These are phyloP conservation scores for Erebia aethiops DNA, from an alignment of 2,888 invertebrate species.

Conservation along the genomic window DNA sequence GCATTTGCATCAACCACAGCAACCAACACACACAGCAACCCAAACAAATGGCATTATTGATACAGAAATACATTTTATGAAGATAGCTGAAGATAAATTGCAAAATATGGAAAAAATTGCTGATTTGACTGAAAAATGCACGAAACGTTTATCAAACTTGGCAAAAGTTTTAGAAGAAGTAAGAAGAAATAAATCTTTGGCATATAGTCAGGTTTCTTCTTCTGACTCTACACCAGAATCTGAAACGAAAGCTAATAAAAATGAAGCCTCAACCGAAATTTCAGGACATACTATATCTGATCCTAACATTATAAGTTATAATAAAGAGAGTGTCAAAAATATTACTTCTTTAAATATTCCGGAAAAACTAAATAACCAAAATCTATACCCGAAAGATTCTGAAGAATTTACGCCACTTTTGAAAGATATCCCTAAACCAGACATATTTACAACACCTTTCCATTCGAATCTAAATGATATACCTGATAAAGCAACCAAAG, in stretches of 20 bases:
- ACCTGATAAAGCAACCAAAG: slow-evolving; percentile 21
- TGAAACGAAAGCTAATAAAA: slow-evolving; percentile 59
- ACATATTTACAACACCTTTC: slow-evolving; percentile 44
- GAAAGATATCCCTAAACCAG: slow-evolving; percentile 65
- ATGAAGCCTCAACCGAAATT: slow-evolving; percentile 22
- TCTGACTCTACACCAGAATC: slow-evolving; percentile 66
- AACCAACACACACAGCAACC: slow-evolving; percentile 57
- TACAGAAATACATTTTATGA: slow-evolving; percentile 63
- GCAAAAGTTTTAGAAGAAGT: slow-evolving; percentile 77
- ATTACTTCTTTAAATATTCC: slow-evolving; percentile 15
- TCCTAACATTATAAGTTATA: slow-evolving; percentile 14
- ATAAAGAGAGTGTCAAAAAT: slow-evolving; percentile 32
- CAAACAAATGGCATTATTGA: slow-evolving; percentile 63
- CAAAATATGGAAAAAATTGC: slow-evolving; percentile 80
- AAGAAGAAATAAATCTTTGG: slow-evolving; percentile 70
- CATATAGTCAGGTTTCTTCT: slow-evolving; percentile 68
- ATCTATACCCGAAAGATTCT: slow-evolving; percentile 35
- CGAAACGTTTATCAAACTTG: slow-evolving; percentile 72
- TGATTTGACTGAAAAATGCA: slow-evolving; percentile 75
- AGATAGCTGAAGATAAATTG: slow-evolving; percentile 70
- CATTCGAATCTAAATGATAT: slow-evolving; percentile 40
- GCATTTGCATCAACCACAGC: slow-evolving; percentile 32
- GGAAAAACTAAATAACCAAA: slow-evolving; percentile 31
- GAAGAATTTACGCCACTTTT: slow-evolving; percentile 57
- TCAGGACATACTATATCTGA: slow-evolving; percentile 30